These are phyloP conservation scores for Brachyrhaphis roseni DNA, from an alignment of 2,797 vertebrate genomes.

Conservation along the genomic window DNA sequence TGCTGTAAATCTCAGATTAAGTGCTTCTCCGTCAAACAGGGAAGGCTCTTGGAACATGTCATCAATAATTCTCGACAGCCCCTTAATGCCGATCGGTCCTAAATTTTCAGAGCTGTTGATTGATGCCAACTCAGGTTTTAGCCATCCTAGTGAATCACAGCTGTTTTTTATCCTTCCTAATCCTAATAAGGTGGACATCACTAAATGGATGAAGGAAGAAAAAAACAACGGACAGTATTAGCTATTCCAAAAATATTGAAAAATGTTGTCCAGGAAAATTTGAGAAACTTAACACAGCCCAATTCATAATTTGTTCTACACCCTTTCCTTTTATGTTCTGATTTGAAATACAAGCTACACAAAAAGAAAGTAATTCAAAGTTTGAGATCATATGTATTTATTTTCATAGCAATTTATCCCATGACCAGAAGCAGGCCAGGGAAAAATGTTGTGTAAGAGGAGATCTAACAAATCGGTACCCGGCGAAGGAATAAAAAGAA, in stretches of 20 bases:
- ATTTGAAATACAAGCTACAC: not conserved
- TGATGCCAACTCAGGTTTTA: constrained; percentile 52
- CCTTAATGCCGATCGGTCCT: constrained; percentile 68
- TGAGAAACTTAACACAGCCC: not conserved
- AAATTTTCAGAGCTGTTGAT: constrained; percentile 46
- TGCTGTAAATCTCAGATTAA: constrained; percentile 69
- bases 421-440: not conserved
- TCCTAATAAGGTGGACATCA: not conserved
- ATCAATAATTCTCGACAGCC: constrained; percentile 66
- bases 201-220: not conserved
- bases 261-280: not conserved
- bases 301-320: not conserved
- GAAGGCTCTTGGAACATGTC: constrained; percentile 57
- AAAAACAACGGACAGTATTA: constrained; percentile 24
- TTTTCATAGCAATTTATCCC: not conserved
- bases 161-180: constrained; percentile 20
- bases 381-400: not conserved
- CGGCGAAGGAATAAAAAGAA: not conserved
- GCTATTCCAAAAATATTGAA: constrained; percentile 18
- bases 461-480: not conserved
- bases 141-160: constrained; percentile 26
- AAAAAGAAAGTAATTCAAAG: not conserved
- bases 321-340: not conserved
- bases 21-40: constrained; percentile 46
- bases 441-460: not conserved